Percentiles rank a stretch among this genome's conserved stretches.
Evolutionary conservation across 2,888 invertebrate species (phyloP).

Genomic region (Papilio gigon): DNA sequence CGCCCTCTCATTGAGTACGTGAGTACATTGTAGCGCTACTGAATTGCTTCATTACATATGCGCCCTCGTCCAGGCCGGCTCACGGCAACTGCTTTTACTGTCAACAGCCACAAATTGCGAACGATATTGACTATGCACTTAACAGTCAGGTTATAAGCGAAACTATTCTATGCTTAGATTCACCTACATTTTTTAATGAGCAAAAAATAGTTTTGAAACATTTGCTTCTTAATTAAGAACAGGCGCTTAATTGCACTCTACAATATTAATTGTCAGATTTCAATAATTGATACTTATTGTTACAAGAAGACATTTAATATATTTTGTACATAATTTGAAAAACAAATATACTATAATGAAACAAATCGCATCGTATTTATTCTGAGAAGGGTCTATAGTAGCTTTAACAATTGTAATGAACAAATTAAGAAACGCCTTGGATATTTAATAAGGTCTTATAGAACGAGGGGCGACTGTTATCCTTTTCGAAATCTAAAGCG

Average conservation of each 20-base stretch:
- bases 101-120: slow-evolving; percentile 21
- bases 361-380: neutral
- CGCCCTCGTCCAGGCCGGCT: slow-evolving; percentile 23
- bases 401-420: slow-evolving; percentile 14
- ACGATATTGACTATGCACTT: slow-evolving; percentile 24
- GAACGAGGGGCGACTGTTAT: slow-evolving; percentile 14
- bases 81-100: slow-evolving; percentile 19
- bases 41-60: slow-evolving; percentile 39
- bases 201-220: neutral
- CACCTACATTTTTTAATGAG: neutral
- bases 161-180: neutral
- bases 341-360: neutral
- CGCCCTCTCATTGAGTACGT: slow-evolving; percentile 6
- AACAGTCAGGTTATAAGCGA: slow-evolving; percentile 8
- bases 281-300: too few species aligned
- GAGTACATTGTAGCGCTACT: slow-evolving; percentile 18
- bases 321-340: too few species aligned
- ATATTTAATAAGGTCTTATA: slow-evolving; percentile 8
- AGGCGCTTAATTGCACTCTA: neutral
- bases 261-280: too few species aligned
- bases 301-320: too few species aligned
- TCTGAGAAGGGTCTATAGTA: neutral
- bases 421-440: slow-evolving; percentile 21
- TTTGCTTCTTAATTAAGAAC: neutral
- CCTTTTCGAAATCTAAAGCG: slow-evolving; percentile 13